Percentiles rank a stretch among this genome's conserved stretches.
Conservation (phyloP, 1,140 invertebrate species). For the Coptotermes formosanus region DNA sequence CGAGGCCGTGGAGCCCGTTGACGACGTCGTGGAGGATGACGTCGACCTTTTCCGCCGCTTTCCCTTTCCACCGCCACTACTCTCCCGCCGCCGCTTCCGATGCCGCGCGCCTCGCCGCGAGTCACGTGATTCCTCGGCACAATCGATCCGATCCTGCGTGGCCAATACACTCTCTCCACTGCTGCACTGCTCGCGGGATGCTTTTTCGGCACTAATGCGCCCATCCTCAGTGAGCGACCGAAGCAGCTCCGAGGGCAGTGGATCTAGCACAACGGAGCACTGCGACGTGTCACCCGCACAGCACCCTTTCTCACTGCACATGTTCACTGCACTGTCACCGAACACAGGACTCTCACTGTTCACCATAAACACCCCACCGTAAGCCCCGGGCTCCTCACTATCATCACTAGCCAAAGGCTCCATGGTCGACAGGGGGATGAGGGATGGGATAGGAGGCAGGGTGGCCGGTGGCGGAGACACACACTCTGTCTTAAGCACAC, state of each 20-base stretch:
- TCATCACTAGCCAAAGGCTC: background rate
- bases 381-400: constrained; percentile 8
- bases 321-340: background rate
- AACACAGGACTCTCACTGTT: constrained; percentile 19
- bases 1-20: constrained; percentile 20
- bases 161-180: constrained; percentile 22
- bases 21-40: constrained; percentile 29
- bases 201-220: constrained; percentile 22
- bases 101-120: constrained; percentile 43
- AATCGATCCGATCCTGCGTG: constrained; percentile 44
- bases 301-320: background rate
- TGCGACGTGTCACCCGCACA: background rate
- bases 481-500: constrained; percentile 26
- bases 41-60: constrained; percentile 33
- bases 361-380: constrained; percentile 32
- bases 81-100: constrained; percentile 35
- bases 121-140: constrained; percentile 36
- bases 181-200: constrained; percentile 18
- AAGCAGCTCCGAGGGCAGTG: constrained; percentile 34
- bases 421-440: constrained; percentile 23
- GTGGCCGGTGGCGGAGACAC: background rate
- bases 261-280: constrained; percentile 36
- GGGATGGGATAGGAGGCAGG: constrained; percentile 8
- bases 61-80: constrained; percentile 4
- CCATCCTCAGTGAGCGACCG: constrained; percentile 33